A percentile compares a stretch with the other conserved stretches of the same genome.
These are phyloP conservation scores for Phycodurus eques DNA, from an alignment of 2,113 vertebrate genomes.

Conservation along the genomic window DNA sequence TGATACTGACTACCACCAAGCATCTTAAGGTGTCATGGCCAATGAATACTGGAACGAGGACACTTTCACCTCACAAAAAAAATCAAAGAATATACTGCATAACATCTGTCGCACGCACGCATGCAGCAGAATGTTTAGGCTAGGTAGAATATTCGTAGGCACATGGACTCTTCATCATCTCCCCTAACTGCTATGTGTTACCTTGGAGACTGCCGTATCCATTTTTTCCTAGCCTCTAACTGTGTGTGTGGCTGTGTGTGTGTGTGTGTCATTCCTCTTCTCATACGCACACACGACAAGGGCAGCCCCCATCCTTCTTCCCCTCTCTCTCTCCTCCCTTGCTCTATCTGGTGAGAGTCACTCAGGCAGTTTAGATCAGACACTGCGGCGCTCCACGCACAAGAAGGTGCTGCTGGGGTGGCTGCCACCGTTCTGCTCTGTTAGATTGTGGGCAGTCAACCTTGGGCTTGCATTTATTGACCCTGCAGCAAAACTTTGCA, in stretches of 20 bases:
- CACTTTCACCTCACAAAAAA: not conserved
- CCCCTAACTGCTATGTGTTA: conserved; percentile 54
- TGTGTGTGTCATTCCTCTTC: conserved; percentile 13
- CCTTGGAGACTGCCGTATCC: conserved; percentile 59
- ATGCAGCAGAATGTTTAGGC: not conserved
- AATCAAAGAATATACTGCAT: not conserved
- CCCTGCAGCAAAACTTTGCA: conserved; percentile 25
- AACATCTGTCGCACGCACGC: not conserved
- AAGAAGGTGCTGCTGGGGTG: conserved; percentile 62
- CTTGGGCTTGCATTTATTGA: conserved; percentile 22
- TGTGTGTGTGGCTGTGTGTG: not conserved
- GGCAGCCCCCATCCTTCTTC: conserved; percentile 55
- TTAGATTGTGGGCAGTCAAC: conserved; percentile 23
- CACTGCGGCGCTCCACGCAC: conserved; percentile 70
- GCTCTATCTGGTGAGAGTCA: conserved; percentile 67
- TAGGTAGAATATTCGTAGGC: conserved; percentile 26
- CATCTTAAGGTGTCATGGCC: not conserved
- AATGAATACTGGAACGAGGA: not conserved
- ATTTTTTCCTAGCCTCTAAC: conserved; percentile 31
- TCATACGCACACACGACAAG: conserved; percentile 38
- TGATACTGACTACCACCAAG: not conserved
- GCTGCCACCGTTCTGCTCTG: conserved; percentile 43
- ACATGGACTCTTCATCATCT: conserved; percentile 8
- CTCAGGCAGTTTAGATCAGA: conserved; percentile 72
- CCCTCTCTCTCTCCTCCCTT: conserved; percentile 31